These are phyloP conservation scores for Galbula dea DNA, from an alignment of 2,113 vertebrate genomes.

Conservation along the genomic window DNA sequence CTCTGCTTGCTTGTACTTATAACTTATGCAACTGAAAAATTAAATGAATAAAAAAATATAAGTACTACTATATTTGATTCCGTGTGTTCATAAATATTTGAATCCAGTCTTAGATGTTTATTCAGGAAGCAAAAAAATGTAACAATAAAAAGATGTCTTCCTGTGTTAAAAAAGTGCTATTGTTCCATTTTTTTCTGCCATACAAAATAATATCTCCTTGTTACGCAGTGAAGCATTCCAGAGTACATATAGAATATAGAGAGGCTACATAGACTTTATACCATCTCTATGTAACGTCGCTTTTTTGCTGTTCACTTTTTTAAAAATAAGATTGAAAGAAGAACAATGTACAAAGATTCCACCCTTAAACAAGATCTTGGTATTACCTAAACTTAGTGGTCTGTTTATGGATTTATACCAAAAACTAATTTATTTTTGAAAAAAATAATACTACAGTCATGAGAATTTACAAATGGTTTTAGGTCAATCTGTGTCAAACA, in stretches of 20 bases:
- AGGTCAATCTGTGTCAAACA: not conserved
- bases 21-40: not conserved
- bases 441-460: not conserved
- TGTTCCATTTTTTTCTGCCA: not conserved
- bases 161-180: not conserved
- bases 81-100: not conserved
- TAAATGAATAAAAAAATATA: not conserved
- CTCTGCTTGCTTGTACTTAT: not conserved
- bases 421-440: not conserved
- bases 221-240: not conserved
- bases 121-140: not conserved
- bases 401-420: not conserved
- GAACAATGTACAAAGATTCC: not conserved
- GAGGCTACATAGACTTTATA: not conserved
- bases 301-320: not conserved
- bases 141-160: not conserved
- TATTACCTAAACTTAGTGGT: not conserved
- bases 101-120: not conserved
- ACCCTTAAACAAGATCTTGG: not conserved
- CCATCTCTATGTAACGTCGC: not conserved
- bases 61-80: not conserved
- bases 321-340: not conserved
- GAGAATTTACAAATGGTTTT: not conserved
- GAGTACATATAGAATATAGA: not conserved
- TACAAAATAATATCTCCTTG: not conserved